Percentiles rank a stretch among this genome's conserved stretches.
Evolutionary conservation across 2,888 invertebrate genomes (phyloP).

Genomic region (Pimpla rufipes): DNA sequence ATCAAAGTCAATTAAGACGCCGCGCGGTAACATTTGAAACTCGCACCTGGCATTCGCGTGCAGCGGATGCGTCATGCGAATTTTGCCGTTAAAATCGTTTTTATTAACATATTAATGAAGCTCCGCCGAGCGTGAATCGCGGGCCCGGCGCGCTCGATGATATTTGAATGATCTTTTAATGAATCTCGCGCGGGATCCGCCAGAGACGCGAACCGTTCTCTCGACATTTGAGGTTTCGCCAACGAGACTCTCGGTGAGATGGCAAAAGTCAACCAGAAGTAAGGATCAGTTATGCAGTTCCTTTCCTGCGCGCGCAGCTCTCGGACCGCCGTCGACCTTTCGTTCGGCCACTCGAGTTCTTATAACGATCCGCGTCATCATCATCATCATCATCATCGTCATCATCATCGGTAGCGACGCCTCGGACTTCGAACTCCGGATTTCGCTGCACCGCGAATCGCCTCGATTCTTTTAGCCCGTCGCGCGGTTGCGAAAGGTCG

Average conservation of each 20-base stretch:
- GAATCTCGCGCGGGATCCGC: constrained; percentile 62
- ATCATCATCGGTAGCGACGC: not conserved
- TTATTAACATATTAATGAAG: constrained; percentile 33
- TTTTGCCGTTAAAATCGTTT: not conserved
- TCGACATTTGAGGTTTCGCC: constrained; percentile 68
- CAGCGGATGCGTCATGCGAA: not conserved
- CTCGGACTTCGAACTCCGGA: constrained; percentile 49
- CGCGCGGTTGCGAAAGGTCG: constrained; percentile 71
- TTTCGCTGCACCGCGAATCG: constrained; percentile 23
- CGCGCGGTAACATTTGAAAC: not conserved
- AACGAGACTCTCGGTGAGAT: constrained; percentile 17
- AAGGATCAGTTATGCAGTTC: constrained; percentile 42
- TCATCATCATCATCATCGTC: constrained; percentile 12
- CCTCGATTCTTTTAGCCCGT: constrained; percentile 26
- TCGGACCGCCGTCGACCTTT: constrained; percentile 56
- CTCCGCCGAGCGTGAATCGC: not conserved
- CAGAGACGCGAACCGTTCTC: constrained; percentile 69
- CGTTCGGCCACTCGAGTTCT: constrained; percentile 23
- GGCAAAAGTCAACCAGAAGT: constrained; percentile 61
- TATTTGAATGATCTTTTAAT: constrained; percentile 70
- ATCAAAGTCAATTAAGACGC: not conserved
- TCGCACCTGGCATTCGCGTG: not conserved
- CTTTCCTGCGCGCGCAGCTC: constrained; percentile 55
- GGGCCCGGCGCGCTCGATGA: constrained; percentile 52
- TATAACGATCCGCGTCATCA: constrained; percentile 51